A percentile compares a stretch with the other conserved stretches of the same genome.
Conservation (phyloP, 2,797 vertebrate species). For the Eulemur albifrons region DNA sequence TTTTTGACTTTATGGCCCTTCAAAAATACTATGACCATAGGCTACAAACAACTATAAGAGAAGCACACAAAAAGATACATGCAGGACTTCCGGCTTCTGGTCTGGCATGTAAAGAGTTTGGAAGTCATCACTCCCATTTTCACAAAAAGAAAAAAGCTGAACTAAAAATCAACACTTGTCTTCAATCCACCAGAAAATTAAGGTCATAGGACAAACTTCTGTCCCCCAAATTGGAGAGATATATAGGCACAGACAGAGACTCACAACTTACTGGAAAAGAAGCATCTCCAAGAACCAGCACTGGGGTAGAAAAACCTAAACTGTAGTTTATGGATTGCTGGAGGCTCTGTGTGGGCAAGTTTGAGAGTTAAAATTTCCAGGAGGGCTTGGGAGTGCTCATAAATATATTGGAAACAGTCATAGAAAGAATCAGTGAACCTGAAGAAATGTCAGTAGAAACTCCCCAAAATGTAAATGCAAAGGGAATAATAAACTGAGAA, state of each 20-base stretch:
- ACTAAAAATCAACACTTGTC: background rate
- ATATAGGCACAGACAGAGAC: background rate
- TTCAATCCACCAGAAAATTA: background rate
- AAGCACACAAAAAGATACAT: background rate
- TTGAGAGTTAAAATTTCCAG: background rate
- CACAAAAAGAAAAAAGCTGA: background rate
- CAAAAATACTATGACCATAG: background rate
- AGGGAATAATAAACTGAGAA: background rate
- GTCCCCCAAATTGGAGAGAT: fast-evolving
- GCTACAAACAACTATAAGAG: background rate
- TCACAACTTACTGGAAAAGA: background rate
- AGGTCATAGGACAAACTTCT: background rate
- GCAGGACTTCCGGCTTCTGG: background rate
- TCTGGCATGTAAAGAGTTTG: background rate
- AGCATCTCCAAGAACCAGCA: background rate
- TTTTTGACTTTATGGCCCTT: background rate
- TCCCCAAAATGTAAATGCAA: background rate
- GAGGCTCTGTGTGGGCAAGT: background rate
- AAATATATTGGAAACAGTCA: background rate
- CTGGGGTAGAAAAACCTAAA: background rate
- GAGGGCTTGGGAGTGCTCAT: fast-evolving
- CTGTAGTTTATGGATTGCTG: background rate
- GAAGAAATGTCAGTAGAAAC: background rate
- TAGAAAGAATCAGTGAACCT: background rate
- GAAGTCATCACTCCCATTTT: background rate